Base-by-base conservation (phyloP, 2,797 vertebrate species). In the Uromys caudimaculatus region DNA sequence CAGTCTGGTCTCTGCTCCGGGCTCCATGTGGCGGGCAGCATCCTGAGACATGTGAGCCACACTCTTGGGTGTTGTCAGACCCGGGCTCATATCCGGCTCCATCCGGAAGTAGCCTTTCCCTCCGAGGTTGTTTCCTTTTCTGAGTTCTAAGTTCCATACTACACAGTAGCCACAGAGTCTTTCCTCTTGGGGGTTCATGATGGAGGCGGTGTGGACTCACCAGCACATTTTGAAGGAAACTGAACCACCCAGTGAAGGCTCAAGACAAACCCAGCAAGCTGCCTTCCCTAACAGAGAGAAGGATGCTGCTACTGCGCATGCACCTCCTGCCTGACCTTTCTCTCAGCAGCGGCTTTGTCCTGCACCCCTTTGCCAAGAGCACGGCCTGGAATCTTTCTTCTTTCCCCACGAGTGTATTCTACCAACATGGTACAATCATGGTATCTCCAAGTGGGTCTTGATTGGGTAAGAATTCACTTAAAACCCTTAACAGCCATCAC, bases 251-350 rank as follows among this genome's bases (percentile, higher is more conserved):
- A 6, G 1, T 24, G 38, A 44, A 58, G 38, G 12, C 12, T 24
- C 86, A 27, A 1, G 16, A 54, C 32, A 60, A 60, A 41, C n/a
- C 38, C 54, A 47, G 79, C 19, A 75, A 69, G 52, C 21, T 3
- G 0, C 38, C 16, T 3, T 6, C 23, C 50, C 6, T 7, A 12
- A 11, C 52, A 76, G n/a, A 87, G 50, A 27, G 14, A 50, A 21
- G 21, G n/a, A 3, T 11, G 27, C 62, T 6, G 6, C 24, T n/a
- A 27, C 10, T 3, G 1, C 2, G 4, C 23, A 1, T 8, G 14
- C 10, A 6, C 12, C 35, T 64, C n/a, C n/a, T 62, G 90, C 23
- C 58, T 32, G 35, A 41, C 82, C 69, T 91, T 23, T 64, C 21
- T 7, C 7, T 17, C 27, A 0, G 12, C 27, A 67, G 71, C n/a